A percentile compares a stretch with the other conserved stretches of the same genome.
Evolutionary conservation across 2,888 invertebrate genomes (phyloP).

Genomic region (Platycheirus rosarum): DNA sequence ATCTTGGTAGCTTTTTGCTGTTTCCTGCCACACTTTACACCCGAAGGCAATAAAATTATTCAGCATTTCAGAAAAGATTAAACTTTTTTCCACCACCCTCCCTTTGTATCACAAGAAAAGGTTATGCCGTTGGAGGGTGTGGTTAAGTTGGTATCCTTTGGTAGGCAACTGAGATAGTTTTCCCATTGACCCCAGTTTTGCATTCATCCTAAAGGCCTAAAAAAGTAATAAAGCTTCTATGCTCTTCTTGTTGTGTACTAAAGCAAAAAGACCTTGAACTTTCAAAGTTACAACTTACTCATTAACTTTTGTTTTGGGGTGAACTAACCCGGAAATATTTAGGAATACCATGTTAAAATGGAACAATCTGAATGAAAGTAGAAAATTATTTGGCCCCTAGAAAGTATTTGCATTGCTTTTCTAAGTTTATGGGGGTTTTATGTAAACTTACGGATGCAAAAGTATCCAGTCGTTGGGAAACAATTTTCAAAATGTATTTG

Average conservation of each 20-base stretch:
- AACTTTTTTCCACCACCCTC: conserved; percentile 22
- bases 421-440: not conserved
- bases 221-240: conserved; percentile 17
- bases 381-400: not conserved
- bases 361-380: not conserved
- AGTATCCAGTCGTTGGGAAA: too few species aligned
- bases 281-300: conserved; percentile 13
- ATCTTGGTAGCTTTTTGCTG: conserved; percentile 59
- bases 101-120: conserved; percentile 13
- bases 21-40: conserved; percentile 60
- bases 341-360: not conserved
- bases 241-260: not conserved
- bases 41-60: conserved; percentile 61
- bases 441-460: not conserved
- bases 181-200: conserved; percentile 26
- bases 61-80: conserved; percentile 49
- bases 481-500: too few species aligned
- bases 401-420: conserved; percentile 12
- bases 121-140: conserved; percentile 6
- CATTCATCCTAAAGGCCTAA: conserved; percentile 36
- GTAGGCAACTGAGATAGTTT: conserved; percentile 27
- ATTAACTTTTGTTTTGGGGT: not conserved
- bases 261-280: conserved; percentile 16
- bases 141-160: conserved; percentile 14
- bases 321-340: not conserved